These are phyloP conservation scores for Gavialis gangeticus DNA, from an alignment of 2,113 vertebrate species.

Conservation along the genomic window DNA sequence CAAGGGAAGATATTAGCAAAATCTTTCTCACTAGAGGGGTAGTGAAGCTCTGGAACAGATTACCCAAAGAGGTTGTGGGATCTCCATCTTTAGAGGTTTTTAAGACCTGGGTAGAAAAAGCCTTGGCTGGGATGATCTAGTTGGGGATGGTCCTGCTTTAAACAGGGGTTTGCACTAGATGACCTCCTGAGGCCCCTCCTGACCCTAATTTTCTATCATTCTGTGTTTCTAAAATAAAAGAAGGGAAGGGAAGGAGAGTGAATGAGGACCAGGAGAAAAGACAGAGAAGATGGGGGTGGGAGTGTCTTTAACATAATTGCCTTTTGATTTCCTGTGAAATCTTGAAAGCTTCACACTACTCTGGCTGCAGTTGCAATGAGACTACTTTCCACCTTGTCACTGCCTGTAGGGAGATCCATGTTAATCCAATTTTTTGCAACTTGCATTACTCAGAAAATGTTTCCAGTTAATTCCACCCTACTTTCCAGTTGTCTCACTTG, in stretches of 20 bases:
- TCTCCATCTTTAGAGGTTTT: too few relatives aligned
- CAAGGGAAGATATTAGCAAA: too few relatives aligned
- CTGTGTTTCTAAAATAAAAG: neutral
- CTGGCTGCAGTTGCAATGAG: neutral
- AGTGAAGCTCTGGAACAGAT: too few relatives aligned
- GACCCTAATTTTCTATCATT: too few relatives aligned
- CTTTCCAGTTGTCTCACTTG: neutral
- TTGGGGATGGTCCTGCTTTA: too few relatives aligned
- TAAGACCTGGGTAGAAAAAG: too few relatives aligned
- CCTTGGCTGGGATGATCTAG: too few relatives aligned
- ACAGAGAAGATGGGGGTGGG: neutral
- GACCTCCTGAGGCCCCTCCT: too few relatives aligned
- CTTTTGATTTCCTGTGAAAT: slow-evolving; percentile 27
- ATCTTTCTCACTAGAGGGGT: too few relatives aligned
- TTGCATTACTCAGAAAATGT: slow-evolving; percentile 43
- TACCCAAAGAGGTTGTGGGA: too few relatives aligned
- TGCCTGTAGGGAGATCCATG: neutral
- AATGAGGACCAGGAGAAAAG: slow-evolving; percentile 33
- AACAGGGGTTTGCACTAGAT: too few relatives aligned
- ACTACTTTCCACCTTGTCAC: neutral
- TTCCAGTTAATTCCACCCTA: neutral
- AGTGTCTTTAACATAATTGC: neutral
- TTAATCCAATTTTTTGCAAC: neutral
- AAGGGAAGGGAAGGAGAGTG: neutral
- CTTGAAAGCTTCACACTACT: neutral